phyloP scores from a whole-genome alignment of 2,888 invertebrate genomes.

The Mechanitis mazaeus region DNA sequence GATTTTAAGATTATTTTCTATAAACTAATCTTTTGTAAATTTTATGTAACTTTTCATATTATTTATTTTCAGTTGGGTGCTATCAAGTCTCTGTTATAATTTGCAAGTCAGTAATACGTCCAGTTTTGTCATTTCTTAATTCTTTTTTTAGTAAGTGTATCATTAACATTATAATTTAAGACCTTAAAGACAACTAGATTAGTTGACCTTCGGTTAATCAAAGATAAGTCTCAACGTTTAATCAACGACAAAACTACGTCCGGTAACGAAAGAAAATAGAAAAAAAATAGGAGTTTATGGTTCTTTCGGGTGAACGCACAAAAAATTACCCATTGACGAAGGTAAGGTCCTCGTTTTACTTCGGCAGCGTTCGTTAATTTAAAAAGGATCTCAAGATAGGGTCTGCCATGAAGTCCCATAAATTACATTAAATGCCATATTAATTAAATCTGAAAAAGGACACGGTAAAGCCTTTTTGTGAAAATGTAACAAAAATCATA shows the following conservation, averaged over 20 bases:
- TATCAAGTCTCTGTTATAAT: no score
- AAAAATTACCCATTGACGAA: slow-evolving; percentile 32
- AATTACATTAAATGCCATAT: slow-evolving; percentile 63
- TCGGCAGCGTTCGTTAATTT: slow-evolving; percentile 9
- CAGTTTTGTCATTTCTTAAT: no score
- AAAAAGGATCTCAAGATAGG: slow-evolving; percentile 18
- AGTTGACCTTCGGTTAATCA: neutral
- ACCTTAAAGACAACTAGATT: no score
- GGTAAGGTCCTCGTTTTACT: slow-evolving; percentile 19
- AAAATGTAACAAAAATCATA: slow-evolving; percentile 33
- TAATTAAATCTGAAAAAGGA: slow-evolving; percentile 54
- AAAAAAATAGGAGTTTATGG: slow-evolving; percentile 19
- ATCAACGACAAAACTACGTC: neutral
- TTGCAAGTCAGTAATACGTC: no score
- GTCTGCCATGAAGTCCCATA: slow-evolving; percentile 38
- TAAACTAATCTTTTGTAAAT: no score
- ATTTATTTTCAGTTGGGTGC: no score
- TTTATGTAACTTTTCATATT: no score
- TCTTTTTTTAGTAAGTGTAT: no score
- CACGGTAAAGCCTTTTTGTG: slow-evolving; percentile 43
- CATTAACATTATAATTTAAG: no score
- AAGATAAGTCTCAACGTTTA: neutral
- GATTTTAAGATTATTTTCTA: no score
- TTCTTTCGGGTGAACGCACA: slow-evolving; percentile 26
- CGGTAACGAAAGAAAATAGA: slow-evolving; percentile 2